Base-by-base conservation (phyloP, 2,888 invertebrate species). In the Drosophila mimica region DNA sequence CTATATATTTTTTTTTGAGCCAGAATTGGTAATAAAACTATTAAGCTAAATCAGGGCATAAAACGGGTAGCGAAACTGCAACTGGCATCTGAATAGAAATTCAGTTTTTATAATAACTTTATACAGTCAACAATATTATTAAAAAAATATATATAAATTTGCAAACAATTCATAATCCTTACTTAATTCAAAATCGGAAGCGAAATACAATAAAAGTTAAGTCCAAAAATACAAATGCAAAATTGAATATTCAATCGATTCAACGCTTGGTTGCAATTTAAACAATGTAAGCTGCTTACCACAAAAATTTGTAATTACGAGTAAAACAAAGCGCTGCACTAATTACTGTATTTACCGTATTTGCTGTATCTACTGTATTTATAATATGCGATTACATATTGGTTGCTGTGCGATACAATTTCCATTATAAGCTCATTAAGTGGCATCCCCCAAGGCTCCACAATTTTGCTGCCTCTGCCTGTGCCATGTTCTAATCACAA, bases 361-460 rank as follows among this genome's bases (percentile, higher is more conserved):
- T 59, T 59, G 43, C 25, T 25, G 25, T 25, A 3, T 25, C 25
- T 25, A 25, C 57, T 31, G n/a, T 34, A 64, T 64, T 64, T 59
- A 48, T 52, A 59, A 72, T 49, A 58, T 49, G 48, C 43, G 60
- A 43, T 60, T 46, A 49, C 51, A 61, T 56, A 61, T 72, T 51
- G 51, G 52, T 56, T 61, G 40, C 61, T 49, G 56, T 49, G 17
- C 49, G 34, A 38, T 49, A 57, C 56, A 63, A 79, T 79, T 79
- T 79, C 72, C 83, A 88, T 88, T 84, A 85, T 85, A 83, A 84
- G 76, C 83, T 69, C 88, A 84, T 84, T 88, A 85, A 73, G 60
- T 61, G 51, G 48, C 17, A 38, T 25, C 51, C 64, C 72, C 68
- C n/a, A 46, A 65, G 82, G 62, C 67, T 34, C 20, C 31, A 33